These are phyloP conservation scores for Chelon auratus DNA, from an alignment of 2,797 vertebrate species.

Conservation along the genomic window DNA sequence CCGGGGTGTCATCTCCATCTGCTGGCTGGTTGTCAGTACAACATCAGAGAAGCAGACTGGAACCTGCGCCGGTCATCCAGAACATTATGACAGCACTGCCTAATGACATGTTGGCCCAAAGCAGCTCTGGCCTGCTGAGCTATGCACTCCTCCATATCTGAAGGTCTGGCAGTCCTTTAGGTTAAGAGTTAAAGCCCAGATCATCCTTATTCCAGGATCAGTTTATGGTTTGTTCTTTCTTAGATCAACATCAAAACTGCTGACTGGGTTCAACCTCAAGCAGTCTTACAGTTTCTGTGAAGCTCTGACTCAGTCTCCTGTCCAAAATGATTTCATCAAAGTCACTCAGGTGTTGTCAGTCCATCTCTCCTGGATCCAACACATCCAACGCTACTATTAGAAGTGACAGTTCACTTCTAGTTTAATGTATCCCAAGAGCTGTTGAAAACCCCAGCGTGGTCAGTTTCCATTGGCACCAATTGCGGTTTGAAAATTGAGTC, in stretches of 20 bases:
- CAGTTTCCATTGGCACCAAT: too few relatives aligned
- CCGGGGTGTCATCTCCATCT: constrained; percentile 64
- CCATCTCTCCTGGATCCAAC: neutral
- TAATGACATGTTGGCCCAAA: neutral
- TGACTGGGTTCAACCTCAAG: neutral
- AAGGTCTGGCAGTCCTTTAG: neutral
- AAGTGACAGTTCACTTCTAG: neutral
- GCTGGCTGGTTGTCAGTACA: constrained; percentile 50
- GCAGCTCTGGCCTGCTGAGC: neutral
- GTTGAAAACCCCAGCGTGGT: too few relatives aligned
- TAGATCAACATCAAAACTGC: neutral
- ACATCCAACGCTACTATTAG: neutral
- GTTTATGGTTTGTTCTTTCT: neutral
- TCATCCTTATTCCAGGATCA: neutral
- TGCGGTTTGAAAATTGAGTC: too few relatives aligned
- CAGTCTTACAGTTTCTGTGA: neutral
- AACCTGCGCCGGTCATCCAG: neutral
- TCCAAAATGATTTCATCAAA: neutral
- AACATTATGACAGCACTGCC: neutral
- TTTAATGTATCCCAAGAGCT: neutral
- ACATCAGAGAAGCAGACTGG: constrained; percentile 10
- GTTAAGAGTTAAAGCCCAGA: neutral
- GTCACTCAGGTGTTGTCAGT: neutral
- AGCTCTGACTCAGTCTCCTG: neutral
- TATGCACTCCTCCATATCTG: neutral